phyloP scores from a whole-genome alignment of 2,888 invertebrate species.

The Piscicola geometra region DNA sequence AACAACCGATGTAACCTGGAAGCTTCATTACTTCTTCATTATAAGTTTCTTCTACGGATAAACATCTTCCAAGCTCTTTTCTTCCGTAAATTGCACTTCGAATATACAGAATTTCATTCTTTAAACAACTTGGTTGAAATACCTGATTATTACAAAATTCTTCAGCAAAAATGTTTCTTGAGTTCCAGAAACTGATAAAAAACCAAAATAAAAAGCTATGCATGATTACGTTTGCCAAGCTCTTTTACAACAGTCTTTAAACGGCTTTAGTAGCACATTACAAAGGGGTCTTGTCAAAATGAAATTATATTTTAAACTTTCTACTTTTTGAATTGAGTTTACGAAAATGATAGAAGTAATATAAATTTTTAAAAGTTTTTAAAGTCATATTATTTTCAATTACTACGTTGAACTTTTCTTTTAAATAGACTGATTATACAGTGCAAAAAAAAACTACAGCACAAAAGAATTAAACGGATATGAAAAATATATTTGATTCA shows the following conservation, averaged over 20 bases:
- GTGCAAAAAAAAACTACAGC: neutral
- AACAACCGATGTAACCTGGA: slow-evolving; percentile 21
- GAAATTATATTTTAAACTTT: neutral
- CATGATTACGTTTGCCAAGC: neutral
- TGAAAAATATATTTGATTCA: neutral
- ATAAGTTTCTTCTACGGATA: neutral
- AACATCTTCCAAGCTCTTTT: slow-evolving; percentile 23
- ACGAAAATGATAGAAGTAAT: too few species aligned
- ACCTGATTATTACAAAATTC: slow-evolving; percentile 27
- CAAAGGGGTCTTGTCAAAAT: too few species aligned
- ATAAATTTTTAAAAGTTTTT: too few species aligned
- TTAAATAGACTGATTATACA: neutral
- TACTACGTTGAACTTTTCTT: too few species aligned
- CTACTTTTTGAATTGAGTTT: too few species aligned
- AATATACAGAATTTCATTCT: slow-evolving; percentile 24
- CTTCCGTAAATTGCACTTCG: slow-evolving; percentile 21
- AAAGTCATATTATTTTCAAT: too few species aligned
- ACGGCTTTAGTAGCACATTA: neutral
- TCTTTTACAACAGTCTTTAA: neutral
- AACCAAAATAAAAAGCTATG: neutral
- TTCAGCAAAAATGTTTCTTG: neutral
- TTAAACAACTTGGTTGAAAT: slow-evolving; percentile 18
- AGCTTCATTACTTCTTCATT: neutral
- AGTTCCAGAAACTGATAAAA: neutral
- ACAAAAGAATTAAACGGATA: neutral